Conservation (phyloP, 2,888 invertebrate species). For the Holacanthella duospinosa region DNA sequence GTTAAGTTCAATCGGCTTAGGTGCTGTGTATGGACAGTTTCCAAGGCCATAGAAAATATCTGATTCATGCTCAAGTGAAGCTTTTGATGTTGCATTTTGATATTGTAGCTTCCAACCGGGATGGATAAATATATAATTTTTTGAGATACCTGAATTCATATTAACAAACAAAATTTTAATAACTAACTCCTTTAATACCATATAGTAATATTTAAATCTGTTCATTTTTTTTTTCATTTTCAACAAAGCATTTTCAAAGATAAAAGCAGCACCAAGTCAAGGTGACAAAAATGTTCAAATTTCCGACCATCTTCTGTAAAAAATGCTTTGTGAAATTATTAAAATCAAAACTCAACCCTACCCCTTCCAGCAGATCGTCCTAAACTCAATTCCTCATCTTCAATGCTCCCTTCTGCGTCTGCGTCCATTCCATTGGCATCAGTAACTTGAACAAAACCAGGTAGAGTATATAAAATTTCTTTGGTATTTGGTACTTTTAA, state of each 20-base stretch:
- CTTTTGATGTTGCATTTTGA: neutral
- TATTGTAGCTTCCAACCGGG: constrained; percentile 17
- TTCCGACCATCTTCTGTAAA: neutral
- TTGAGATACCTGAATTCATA: too few relatives aligned
- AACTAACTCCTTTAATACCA: too few relatives aligned
- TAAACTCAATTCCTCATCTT: neutral
- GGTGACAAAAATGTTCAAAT: neutral
- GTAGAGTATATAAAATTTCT: neutral
- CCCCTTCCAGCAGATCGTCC: neutral
- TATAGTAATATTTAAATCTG: too few relatives aligned
- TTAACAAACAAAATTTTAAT: too few relatives aligned
- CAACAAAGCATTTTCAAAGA: too few relatives aligned
- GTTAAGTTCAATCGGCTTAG: neutral
- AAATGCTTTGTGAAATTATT: neutral
- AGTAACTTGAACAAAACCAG: neutral
- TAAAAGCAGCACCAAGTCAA: neutral
- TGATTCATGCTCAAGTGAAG: constrained; percentile 5
- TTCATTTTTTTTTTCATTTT: too few relatives aligned
- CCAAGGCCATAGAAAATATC: constrained; percentile 18
- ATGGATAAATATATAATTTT: neutral
- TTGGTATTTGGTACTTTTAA: neutral
- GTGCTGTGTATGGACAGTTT: constrained; percentile 7
- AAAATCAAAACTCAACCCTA: neutral
- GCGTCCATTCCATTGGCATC: neutral
- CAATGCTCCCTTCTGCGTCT: neutral